Conservation (phyloP, 2,888 invertebrate genomes). For the Clitarchus hookeri region DNA sequence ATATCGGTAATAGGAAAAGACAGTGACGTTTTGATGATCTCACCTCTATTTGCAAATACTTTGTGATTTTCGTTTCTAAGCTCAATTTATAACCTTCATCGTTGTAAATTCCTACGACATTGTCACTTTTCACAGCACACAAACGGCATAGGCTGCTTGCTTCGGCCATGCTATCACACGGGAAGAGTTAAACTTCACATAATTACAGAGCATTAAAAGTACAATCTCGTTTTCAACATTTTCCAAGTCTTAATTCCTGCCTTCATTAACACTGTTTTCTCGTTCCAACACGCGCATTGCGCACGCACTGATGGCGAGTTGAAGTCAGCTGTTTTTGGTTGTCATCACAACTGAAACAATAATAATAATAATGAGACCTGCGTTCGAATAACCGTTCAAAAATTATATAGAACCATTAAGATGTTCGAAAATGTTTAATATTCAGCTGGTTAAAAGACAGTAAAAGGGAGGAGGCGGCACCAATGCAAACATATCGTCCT, state of each 20-base stretch:
- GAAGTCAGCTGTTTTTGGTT: not conserved
- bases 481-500: no score
- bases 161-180: constrained; percentile 10
- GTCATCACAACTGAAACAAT: not conserved
- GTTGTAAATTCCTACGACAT: constrained; percentile 54
- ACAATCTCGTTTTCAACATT: not conserved
- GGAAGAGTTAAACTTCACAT: not conserved
- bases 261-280: no score
- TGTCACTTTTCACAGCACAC: constrained; percentile 55
- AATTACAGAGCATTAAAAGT: not conserved
- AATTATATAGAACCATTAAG: no score
- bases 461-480: no score
- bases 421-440: no score
- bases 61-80: constrained; percentile 54
- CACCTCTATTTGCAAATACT: constrained; percentile 56
- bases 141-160: constrained; percentile 53
- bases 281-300: not conserved
- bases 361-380: no score
- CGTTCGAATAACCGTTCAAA: no score
- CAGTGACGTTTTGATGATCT: constrained; percentile 26
- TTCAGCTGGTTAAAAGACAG: no score
- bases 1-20: no score
- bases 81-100: constrained; percentile 54
- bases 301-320: not conserved
- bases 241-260: not conserved